These are phyloP conservation scores for Hippocampus guttulatus DNA, from an alignment of 2,113 vertebrate genomes.

Conservation along the genomic window DNA sequence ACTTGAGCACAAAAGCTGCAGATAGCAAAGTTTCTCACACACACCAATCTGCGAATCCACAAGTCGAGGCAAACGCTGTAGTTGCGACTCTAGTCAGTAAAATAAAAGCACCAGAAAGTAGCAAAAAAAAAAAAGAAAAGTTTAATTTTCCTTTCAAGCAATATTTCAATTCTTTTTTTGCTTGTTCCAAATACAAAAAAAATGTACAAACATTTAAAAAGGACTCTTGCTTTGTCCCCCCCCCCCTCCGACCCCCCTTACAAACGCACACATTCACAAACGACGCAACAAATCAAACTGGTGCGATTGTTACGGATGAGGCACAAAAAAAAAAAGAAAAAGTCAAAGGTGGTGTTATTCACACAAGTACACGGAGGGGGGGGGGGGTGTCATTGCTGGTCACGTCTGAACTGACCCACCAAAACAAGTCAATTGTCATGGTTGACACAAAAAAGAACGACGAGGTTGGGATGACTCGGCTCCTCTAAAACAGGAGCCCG, in stretches of 20 bases:
- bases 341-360: not conserved
- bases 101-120: not conserved
- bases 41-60: not conserved
- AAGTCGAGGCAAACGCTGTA: not conserved
- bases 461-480: not conserved
- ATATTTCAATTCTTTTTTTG: constrained; percentile 17
- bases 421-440: not conserved
- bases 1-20: not conserved
- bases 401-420: not conserved
- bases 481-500: constrained; percentile 9
- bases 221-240: constrained; percentile 8
- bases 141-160: constrained; percentile 47
- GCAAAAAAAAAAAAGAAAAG: not conserved
- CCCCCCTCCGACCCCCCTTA: not conserved
- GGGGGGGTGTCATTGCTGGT: no score
- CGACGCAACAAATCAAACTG: not conserved
- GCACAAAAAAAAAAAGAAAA: not conserved
- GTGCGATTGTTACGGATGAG: not conserved
- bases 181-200: constrained; percentile 37
- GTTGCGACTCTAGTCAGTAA: not conserved
- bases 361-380: not conserved
- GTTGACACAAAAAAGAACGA: not conserved
- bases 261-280: not conserved
- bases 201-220: constrained; percentile 55
- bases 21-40: not conserved